Evolutionary conservation across 2,888 invertebrate genomes (phyloP).

Genomic region (Steinernema hermaphroditum): DNA sequence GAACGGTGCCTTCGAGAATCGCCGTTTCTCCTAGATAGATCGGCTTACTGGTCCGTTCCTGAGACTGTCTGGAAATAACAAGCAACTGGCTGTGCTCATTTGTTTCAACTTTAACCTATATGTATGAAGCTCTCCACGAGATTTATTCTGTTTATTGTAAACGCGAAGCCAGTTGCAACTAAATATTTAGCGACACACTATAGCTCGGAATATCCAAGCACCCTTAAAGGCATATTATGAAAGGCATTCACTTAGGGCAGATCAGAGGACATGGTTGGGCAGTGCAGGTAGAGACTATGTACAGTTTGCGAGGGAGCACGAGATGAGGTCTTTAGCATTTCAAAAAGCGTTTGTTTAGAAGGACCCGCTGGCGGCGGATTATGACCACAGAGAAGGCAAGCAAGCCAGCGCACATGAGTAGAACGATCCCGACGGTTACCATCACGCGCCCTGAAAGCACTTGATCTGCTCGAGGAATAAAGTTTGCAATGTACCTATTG

Average conservation of each 20-base stretch:
- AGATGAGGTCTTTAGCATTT: constrained; percentile 1
- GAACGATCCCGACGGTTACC: neutral
- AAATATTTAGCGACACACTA: neutral
- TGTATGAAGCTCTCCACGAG: no score
- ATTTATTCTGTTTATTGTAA: no score
- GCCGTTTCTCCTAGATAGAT: no score
- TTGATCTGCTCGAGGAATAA: neutral
- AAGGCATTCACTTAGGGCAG: neutral
- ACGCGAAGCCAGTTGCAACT: no score
- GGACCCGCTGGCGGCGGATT: constrained; percentile 3
- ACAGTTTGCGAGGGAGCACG: neutral
- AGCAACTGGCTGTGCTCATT: no score
- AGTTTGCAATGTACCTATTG: neutral
- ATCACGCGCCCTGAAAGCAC: neutral
- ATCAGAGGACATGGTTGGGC: constrained; percentile 25
- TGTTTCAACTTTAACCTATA: no score
- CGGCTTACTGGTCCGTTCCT: no score
- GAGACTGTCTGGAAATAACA: no score
- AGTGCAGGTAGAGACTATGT: constrained; percentile 5
- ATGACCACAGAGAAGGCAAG: constrained; percentile 12
- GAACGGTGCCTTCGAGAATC: no score
- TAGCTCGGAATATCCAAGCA: neutral
- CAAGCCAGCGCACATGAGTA: neutral
- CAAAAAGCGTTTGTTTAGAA: constrained; percentile 17
- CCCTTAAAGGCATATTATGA: neutral